phyloP scores from a whole-genome alignment of 2,888 invertebrate species.

The Eudemis profundana region DNA sequence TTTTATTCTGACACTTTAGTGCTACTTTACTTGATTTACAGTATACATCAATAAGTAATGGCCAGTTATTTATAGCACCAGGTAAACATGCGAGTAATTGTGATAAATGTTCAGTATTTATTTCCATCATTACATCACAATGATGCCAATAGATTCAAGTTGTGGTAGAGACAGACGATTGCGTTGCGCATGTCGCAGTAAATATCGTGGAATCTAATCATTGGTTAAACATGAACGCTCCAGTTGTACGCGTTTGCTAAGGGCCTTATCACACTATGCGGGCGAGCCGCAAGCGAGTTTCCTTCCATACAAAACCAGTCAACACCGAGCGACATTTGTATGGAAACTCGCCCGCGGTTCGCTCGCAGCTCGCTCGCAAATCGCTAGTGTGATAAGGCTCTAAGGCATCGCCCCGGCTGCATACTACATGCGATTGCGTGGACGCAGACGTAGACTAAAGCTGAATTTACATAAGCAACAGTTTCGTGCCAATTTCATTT shows the following conservation, averaged over 20 bases:
- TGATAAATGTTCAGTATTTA: background rate
- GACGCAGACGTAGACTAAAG: too few relatives aligned
- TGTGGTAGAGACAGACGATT: conserved; percentile 3
- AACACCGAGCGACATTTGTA: too few relatives aligned
- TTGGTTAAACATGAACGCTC: conserved; percentile 26
- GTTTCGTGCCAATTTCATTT: too few relatives aligned
- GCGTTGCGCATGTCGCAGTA: conserved; percentile 3
- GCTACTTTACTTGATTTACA: background rate
- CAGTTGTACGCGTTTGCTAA: conserved; percentile 11
- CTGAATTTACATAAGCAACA: too few relatives aligned
- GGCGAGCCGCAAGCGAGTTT: too few relatives aligned
- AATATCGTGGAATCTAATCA: conserved; percentile 26
- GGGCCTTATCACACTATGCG: too few relatives aligned
- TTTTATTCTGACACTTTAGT: background rate
- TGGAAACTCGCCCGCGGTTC: too few relatives aligned
- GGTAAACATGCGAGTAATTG: background rate
- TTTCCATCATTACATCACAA: background rate
- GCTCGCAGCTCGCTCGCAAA: too few relatives aligned
- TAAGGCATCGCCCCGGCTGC: background rate
- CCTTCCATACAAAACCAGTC: too few relatives aligned
- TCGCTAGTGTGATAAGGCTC: too few relatives aligned
- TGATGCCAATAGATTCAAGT: background rate
- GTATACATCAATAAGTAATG: background rate
- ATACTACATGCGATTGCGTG: background rate
- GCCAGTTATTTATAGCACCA: background rate